Conservation (phyloP, 2,113 vertebrate species). For the Brachirus orientalis region DNA sequence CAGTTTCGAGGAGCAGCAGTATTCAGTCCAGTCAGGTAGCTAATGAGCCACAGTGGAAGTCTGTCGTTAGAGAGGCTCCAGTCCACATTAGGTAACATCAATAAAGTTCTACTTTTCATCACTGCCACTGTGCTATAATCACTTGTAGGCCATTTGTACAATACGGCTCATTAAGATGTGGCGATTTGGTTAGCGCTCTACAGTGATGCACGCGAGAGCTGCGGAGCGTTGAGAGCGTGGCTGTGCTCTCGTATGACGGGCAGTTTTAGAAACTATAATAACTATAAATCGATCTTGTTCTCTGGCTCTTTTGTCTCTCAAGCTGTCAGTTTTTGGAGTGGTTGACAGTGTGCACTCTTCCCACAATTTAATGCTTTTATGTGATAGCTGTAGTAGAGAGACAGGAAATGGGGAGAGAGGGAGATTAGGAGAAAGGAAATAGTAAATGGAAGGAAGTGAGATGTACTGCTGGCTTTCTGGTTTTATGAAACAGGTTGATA, state of each 20-base stretch:
- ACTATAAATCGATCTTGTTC: not conserved
- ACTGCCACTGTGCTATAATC: not conserved
- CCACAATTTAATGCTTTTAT: not conserved
- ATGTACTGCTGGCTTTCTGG: not conserved
- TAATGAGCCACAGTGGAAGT: conserved; percentile 37
- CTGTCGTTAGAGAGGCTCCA: conserved; percentile 6
- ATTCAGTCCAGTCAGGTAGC: conserved; percentile 25
- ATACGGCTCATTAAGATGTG: conserved; percentile 23
- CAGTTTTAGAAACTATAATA: not conserved
- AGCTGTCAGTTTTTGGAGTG: not conserved
- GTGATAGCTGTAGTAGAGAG: not conserved
- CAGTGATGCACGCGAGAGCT: conserved; percentile 2
- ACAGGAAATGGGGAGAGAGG: not conserved
- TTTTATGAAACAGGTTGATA: conserved; percentile 4
- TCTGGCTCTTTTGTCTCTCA: not conserved
- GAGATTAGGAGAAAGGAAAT: not conserved
- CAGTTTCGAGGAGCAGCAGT: not conserved
- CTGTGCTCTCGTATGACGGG: not conserved
- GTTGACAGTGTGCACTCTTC: not conserved
- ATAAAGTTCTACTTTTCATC: conserved; percentile 33
- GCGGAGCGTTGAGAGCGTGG: not conserved
- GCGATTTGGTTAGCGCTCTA: not conserved
- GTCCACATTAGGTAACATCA: conserved; percentile 9
- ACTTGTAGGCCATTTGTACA: conserved; percentile 2
- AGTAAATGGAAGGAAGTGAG: not conserved